A percentile compares a stretch with the other conserved stretches of the same genome.
These are phyloP conservation scores for Chlorodrepanis virens DNA, from an alignment of 2,113 vertebrate genomes.

Conservation along the genomic window DNA sequence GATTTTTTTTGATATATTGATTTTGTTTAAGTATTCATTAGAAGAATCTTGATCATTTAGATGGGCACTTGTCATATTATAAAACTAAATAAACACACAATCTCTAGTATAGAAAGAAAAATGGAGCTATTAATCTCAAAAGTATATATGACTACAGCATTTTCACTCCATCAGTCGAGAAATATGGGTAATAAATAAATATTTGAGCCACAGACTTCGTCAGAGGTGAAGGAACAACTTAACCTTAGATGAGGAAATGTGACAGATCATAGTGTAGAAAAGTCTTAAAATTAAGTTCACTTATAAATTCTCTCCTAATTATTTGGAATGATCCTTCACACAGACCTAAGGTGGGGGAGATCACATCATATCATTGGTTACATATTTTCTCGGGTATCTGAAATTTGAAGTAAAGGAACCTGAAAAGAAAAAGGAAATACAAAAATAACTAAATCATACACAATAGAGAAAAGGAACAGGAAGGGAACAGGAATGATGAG, in stretches of 20 bases:
- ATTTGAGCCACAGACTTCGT: neutral
- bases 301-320: neutral
- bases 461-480: neutral
- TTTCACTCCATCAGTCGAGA: neutral
- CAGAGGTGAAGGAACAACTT: neutral
- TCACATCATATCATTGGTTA: neutral
- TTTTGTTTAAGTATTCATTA: neutral
- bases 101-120: neutral
- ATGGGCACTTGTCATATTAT: neutral
- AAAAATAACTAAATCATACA: neutral
- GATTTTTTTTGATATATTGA: neutral
- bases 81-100: neutral
- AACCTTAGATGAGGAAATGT: neutral
- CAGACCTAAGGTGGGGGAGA: neutral
- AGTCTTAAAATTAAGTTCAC: neutral
- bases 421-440: neutral
- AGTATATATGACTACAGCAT: neutral
- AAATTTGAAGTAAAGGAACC: neutral
- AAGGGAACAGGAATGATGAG: neutral
- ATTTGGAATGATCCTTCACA: neutral
- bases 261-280: neutral
- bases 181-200: neutral
- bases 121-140: neutral
- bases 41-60: neutral
- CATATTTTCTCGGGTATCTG: neutral